A percentile compares a stretch with the other conserved stretches of the same genome.
Evolutionary conservation across 2,113 vertebrate species (phyloP).

Genomic region (Ailuropoda melanoleuca): DNA sequence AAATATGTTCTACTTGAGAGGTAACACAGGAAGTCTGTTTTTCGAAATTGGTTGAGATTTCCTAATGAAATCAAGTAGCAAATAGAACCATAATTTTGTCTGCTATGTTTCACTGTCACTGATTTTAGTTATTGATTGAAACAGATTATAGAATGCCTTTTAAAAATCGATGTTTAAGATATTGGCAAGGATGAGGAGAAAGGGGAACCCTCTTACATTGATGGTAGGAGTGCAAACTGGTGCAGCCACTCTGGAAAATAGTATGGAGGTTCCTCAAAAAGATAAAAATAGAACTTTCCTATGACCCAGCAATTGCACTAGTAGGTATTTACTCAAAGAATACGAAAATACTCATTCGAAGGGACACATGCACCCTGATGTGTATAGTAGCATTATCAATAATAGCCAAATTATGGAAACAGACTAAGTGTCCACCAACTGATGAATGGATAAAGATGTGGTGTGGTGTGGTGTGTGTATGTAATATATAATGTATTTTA

Average conservation of each 20-base stretch:
- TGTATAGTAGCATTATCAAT: neutral
- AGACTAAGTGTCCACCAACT: neutral
- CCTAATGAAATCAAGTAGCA: slow-evolving; percentile 58
- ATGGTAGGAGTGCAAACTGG: neutral
- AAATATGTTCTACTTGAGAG: neutral
- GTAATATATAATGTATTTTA: no score
- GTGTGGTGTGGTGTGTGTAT: neutral
- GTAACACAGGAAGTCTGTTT: neutral
- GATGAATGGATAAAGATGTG: neutral
- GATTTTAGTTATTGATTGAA: slow-evolving; percentile 49
- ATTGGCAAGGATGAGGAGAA: neutral
- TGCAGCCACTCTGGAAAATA: neutral
- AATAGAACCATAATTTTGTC: slow-evolving; percentile 25
- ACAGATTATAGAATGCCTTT: neutral
- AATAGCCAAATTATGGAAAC: neutral
- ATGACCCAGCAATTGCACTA: neutral
- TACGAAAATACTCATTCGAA: neutral
- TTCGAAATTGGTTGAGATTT: neutral
- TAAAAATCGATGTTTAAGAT: slow-evolving; percentile 41
- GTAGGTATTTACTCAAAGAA: neutral
- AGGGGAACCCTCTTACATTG: neutral
- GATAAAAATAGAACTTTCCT: neutral
- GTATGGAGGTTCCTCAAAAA: neutral
- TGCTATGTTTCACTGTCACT: neutral
- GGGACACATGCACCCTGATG: neutral